phyloP scores from a whole-genome alignment of 2,113 vertebrate genomes.

The Thermophis baileyi region DNA sequence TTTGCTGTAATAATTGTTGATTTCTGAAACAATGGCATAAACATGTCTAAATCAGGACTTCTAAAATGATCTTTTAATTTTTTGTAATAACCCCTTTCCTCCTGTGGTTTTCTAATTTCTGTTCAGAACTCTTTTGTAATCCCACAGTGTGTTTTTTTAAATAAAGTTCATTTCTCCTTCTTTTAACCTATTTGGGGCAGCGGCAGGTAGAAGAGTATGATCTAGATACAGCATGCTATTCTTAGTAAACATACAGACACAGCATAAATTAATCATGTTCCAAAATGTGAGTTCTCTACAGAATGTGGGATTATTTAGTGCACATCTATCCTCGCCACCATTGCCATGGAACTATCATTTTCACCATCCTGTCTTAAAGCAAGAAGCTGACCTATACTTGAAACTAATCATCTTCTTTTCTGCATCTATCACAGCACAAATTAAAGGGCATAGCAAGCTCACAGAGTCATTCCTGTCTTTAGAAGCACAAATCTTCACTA shows the following conservation, averaged over 20 bases:
- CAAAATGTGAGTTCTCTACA: neutral
- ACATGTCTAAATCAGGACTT: neutral
- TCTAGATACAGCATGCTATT: neutral
- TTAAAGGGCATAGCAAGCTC: slow-evolving; percentile 3
- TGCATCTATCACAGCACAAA: slow-evolving; percentile 9
- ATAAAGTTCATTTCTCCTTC: neutral
- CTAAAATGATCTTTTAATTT: neutral
- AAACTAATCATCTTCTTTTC: slow-evolving; percentile 14
- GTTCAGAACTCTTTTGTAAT: neutral
- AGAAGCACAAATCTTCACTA: rapidly evolving
- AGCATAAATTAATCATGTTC: neutral
- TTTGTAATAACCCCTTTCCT: neutral
- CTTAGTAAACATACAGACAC: neutral
- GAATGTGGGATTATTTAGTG: neutral
- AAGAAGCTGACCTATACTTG: neutral
- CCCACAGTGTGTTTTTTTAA: neutral
- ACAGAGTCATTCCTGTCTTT: neutral
- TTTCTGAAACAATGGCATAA: neutral
- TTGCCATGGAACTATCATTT: neutral
- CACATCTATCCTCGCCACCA: neutral
- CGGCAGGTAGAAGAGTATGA: neutral
- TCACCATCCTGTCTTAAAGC: neutral
- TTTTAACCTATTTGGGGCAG: neutral
- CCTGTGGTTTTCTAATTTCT: neutral
- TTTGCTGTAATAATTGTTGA: neutral